A percentile compares a stretch with the other conserved stretches of the same genome.
These are phyloP conservation scores for Caenorhabditis panamensis DNA, from an alignment of 2,888 invertebrate genomes.

Conservation along the genomic window DNA sequence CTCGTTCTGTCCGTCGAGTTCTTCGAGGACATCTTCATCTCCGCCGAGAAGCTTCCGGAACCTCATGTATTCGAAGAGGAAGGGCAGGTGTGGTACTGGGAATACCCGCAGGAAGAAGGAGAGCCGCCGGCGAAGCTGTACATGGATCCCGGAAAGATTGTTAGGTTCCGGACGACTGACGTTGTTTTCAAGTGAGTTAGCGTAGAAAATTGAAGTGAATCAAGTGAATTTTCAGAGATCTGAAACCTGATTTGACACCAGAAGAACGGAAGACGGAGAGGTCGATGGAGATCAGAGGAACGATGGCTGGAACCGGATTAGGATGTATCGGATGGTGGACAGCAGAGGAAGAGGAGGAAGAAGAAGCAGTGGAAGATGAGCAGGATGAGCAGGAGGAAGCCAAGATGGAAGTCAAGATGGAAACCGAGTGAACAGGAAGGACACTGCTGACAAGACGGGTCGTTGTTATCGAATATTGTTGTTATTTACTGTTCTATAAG, in stretches of 20 bases:
- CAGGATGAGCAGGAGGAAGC: slow-evolving; percentile 41
- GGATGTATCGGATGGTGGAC: slow-evolving; percentile 78
- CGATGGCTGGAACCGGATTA: slow-evolving; percentile 77
- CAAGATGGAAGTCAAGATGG: neutral
- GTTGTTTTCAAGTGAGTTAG: slow-evolving; percentile 69
- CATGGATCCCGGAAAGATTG: slow-evolving; percentile 75
- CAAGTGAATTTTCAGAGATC: slow-evolving; percentile 57
- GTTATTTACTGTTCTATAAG: slow-evolving; percentile 9
- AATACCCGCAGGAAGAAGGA: slow-evolving; percentile 68
- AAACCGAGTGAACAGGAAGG: neutral
- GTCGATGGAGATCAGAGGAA: slow-evolving; percentile 70
- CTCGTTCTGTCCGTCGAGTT: slow-evolving; percentile 88
- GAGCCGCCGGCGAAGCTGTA: slow-evolving; percentile 72
- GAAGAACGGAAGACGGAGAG: slow-evolving; percentile 63
- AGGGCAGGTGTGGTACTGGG: slow-evolving; percentile 76
- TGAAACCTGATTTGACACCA: slow-evolving; percentile 64
- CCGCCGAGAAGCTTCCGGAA: slow-evolving; percentile 92
- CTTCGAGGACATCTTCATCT: slow-evolving; percentile 96
- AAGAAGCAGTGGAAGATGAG: slow-evolving; percentile 64
- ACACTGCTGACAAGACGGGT: neutral
- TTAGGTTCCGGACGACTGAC: slow-evolving; percentile 69
- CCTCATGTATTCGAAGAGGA: slow-evolving; percentile 88
- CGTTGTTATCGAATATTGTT: slow-evolving; percentile 25
- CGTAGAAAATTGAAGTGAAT: too few species aligned
- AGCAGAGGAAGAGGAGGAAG: slow-evolving; percentile 62